Percentiles rank a stretch among this genome's conserved stretches.
Evolutionary conservation across 2,888 invertebrate species (phyloP).

Genomic region (Odontocerum albicorne): DNA sequence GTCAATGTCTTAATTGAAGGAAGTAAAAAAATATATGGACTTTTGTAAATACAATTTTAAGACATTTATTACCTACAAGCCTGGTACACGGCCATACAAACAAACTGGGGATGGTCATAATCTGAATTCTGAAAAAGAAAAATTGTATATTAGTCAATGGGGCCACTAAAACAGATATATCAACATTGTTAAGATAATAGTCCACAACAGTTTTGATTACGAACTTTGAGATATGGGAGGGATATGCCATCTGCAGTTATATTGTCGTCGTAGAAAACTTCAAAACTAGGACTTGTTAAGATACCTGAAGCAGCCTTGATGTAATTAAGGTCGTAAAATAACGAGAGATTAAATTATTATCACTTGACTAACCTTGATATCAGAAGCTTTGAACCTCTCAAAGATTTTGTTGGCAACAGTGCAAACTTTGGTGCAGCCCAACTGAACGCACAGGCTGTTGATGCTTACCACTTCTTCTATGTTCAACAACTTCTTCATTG

Average conservation of each 20-base stretch:
- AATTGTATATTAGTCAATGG: too few relatives aligned
- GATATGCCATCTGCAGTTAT: not conserved
- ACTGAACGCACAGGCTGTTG: constrained; percentile 58
- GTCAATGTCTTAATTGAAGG: too few relatives aligned
- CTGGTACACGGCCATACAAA: constrained; percentile 64
- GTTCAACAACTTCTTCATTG: constrained; percentile 62
- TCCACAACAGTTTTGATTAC: not conserved
- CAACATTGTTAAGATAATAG: not conserved
- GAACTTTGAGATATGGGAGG: not conserved
- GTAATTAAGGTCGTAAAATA: not conserved
- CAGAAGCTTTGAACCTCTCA: constrained; percentile 51
- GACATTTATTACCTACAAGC: constrained; percentile 58
- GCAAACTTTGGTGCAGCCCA: constrained; percentile 53
- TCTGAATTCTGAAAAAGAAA: constrained; percentile 51
- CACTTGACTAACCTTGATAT: constrained; percentile 46
- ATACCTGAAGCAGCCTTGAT: not conserved
- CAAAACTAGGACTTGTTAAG: not conserved
- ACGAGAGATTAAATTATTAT: not conserved
- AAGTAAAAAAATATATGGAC: too few relatives aligned
- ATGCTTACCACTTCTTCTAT: constrained; percentile 58
- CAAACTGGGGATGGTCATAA: constrained; percentile 64
- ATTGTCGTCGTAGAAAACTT: not conserved
- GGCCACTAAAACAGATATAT: not conserved
- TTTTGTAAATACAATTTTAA: too few relatives aligned
- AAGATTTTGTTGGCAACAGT: constrained; percentile 58